These are phyloP conservation scores for Holacanthella duospinosa DNA, from an alignment of 2,888 invertebrate species.

Conservation along the genomic window DNA sequence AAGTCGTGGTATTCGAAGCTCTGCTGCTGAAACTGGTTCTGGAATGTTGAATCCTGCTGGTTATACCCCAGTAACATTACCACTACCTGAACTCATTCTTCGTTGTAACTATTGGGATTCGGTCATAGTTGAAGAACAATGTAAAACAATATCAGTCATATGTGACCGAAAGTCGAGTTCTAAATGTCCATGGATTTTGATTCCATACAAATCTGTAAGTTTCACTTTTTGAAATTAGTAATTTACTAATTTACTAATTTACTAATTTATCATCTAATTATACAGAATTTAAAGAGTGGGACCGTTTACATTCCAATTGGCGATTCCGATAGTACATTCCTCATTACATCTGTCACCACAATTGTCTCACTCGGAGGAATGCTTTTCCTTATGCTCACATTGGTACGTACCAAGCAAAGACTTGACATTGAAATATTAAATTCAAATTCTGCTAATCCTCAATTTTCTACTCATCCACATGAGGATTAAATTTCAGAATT, in stretches of 20 bases:
- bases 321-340: constrained; percentile 25
- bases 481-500: background rate
- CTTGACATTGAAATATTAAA: background rate
- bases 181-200: constrained; percentile 43
- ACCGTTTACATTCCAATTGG: constrained; percentile 35
- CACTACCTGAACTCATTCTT: constrained; percentile 34
- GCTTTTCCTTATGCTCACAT: constrained; percentile 23
- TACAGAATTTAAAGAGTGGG: constrained; percentile 34
- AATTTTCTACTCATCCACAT: background rate
- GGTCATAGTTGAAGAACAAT: constrained; percentile 40
- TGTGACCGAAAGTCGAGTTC: constrained; percentile 39
- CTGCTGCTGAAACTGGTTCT: constrained; percentile 12
- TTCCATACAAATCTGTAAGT: constrained; percentile 45
- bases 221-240: too few relatives aligned
- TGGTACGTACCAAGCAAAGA: constrained; percentile 9
- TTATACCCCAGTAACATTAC: constrained; percentile 38
- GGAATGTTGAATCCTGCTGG: constrained; percentile 37
- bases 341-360: constrained; percentile 26
- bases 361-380: constrained; percentile 29
- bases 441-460: background rate
- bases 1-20: constrained; percentile 15
- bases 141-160: constrained; percentile 38
- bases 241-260: background rate
- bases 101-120: constrained; percentile 35
- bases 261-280: background rate